phyloP scores from a whole-genome alignment of 2,888 invertebrate species.

The Andrena camellia region DNA sequence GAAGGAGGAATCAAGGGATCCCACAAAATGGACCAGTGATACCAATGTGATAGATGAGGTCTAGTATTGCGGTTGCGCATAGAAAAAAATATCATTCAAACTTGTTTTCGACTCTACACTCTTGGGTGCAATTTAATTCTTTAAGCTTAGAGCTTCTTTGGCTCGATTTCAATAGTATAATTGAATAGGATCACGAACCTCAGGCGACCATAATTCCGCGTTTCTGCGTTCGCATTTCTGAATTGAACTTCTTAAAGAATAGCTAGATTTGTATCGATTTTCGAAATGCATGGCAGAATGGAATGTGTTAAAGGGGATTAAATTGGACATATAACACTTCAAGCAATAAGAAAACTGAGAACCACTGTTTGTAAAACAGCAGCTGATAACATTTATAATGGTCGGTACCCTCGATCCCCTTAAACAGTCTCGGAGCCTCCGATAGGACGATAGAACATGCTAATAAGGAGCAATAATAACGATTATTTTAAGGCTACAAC shows the following conservation, averaged over 20 bases:
- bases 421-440: conserved; percentile 76
- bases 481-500: conserved; percentile 78
- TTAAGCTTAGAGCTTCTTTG: neutral
- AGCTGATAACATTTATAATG: conserved; percentile 80
- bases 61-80: neutral
- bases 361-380: conserved; percentile 78
- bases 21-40: neutral
- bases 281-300: neutral
- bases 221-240: no score
- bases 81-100: neutral
- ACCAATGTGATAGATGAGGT: neutral
- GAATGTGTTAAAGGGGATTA: neutral
- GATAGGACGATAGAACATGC: conserved; percentile 81
- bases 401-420: conserved; percentile 74
- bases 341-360: conserved; percentile 58
- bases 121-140: neutral
- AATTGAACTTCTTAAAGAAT: no score
- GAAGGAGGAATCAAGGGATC: no score
- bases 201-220: no score
- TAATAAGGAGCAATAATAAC: conserved; percentile 81
- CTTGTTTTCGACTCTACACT: neutral
- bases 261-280: neutral
- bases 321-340: neutral
- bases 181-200: no score
- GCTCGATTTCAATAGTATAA: neutral